A percentile compares a stretch with the other conserved stretches of the same genome.
phyloP scores from a whole-genome alignment of 2,888 invertebrate species.

The Hipparchia sbordonii region DNA sequence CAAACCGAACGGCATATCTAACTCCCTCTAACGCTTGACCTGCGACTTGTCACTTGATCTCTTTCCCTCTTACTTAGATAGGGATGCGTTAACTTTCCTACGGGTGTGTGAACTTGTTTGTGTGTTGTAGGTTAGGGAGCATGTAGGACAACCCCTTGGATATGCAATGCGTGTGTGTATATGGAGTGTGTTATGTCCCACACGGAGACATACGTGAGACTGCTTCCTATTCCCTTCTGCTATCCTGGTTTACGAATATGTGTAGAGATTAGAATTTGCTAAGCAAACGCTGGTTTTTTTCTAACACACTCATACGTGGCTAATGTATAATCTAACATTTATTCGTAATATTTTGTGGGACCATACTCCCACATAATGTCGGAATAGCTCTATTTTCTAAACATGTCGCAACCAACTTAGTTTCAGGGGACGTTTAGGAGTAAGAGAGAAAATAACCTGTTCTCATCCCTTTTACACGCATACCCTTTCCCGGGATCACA shows the following conservation, averaged over 20 bases:
- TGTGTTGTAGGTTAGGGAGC: slow-evolving; percentile 63
- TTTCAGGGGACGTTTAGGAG: slow-evolving; percentile 41
- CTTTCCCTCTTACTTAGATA: slow-evolving; percentile 62
- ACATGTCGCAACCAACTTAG: slow-evolving; percentile 24
- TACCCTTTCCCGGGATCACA: slow-evolving; percentile 42
- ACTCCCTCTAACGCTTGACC: slow-evolving; percentile 67
- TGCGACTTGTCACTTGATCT: slow-evolving; percentile 48
- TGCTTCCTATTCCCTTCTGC: slow-evolving; percentile 65
- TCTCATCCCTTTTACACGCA: slow-evolving; percentile 30
- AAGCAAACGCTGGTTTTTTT: slow-evolving; percentile 78
- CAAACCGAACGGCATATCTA: slow-evolving; percentile 58
- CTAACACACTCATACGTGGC: slow-evolving; percentile 63
- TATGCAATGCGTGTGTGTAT: slow-evolving; percentile 72
- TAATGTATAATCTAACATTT: slow-evolving; percentile 57
- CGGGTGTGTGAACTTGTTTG: slow-evolving; percentile 52
- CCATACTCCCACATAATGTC: not conserved
- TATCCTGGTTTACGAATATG: slow-evolving; percentile 78
- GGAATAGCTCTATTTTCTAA: slow-evolving; percentile 16
- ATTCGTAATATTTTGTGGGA: slow-evolving; percentile 12
- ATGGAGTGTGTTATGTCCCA: slow-evolving; percentile 68
- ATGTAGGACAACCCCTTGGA: slow-evolving; percentile 72
- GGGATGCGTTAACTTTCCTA: slow-evolving; percentile 53
- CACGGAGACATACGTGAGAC: slow-evolving; percentile 68
- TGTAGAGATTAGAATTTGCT: slow-evolving; percentile 83
- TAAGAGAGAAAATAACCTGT: slow-evolving; percentile 30